These are phyloP conservation scores for Drosophila novamexicana DNA, from an alignment of 1,140 invertebrate species.

Conservation along the genomic window DNA sequence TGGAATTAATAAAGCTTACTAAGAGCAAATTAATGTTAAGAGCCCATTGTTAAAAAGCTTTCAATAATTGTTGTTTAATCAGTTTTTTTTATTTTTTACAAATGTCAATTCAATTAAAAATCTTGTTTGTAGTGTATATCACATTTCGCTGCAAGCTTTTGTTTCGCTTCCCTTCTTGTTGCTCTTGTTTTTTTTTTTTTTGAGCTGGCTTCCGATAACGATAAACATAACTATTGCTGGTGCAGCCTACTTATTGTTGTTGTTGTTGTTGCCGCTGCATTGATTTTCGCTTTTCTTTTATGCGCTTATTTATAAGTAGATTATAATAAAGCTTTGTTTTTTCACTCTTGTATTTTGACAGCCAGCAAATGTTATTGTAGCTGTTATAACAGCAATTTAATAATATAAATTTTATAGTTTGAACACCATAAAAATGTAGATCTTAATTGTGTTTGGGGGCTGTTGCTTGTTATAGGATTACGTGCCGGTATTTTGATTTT, in stretches of 20 bases:
- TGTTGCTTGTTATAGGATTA: slow-evolving; percentile 74
- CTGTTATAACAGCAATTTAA: slow-evolving; percentile 78
- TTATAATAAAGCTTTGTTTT: slow-evolving; percentile 45
- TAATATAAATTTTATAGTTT: slow-evolving; percentile 82
- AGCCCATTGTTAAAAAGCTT: neutral
- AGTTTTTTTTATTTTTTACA: neutral
- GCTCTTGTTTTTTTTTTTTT: slow-evolving; percentile 29
- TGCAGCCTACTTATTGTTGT: neutral
- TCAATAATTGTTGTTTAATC: neutral
- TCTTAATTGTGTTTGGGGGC: slow-evolving; percentile 73
- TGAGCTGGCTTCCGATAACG: slow-evolving; percentile 41
- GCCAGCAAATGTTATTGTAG: slow-evolving; percentile 30
- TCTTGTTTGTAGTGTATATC: slow-evolving; percentile 3
- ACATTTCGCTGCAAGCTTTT: neutral
- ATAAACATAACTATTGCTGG: slow-evolving; percentile 51
- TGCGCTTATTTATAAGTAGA: slow-evolving; percentile 53
- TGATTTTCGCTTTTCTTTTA: slow-evolving; percentile 72
- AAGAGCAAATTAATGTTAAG: neutral
- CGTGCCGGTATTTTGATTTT: slow-evolving; percentile 78
- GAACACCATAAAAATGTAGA: slow-evolving; percentile 78
- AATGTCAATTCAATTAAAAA: neutral
- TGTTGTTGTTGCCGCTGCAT: slow-evolving; percentile 32
- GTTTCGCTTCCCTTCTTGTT: slow-evolving; percentile 7
- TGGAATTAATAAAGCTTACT: neutral
- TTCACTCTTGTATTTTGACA: slow-evolving; percentile 5